These are phyloP conservation scores for Spilarctia lutea DNA, from an alignment of 2,888 invertebrate genomes.

Conservation along the genomic window DNA sequence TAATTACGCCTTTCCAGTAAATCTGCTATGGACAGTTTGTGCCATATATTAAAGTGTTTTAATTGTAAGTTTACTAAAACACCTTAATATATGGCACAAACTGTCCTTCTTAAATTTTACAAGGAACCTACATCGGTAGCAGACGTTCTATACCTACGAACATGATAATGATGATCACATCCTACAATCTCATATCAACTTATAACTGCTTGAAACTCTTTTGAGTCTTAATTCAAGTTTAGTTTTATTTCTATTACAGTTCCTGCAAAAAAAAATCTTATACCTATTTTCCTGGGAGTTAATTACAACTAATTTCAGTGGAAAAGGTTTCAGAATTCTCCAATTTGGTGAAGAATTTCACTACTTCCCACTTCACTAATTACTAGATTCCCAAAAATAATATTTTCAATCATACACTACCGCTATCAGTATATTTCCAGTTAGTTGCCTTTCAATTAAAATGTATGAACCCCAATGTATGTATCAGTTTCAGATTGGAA, in stretches of 20 bases:
- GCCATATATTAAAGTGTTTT: no score
- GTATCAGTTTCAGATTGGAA: constrained; percentile 69
- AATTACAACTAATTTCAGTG: background rate
- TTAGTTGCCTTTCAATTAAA: constrained; percentile 55
- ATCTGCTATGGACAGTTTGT: no score
- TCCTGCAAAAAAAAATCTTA: background rate
- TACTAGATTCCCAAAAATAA: constrained; percentile 14
- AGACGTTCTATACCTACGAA: background rate
- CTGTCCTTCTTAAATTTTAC: background rate
- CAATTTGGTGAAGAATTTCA: background rate
- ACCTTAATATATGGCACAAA: no score
- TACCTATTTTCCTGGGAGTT: background rate
- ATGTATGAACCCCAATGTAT: constrained; percentile 59
- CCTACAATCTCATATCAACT: background rate
- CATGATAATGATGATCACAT: background rate
- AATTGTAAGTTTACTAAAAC: background rate
- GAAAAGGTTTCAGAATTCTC: background rate
- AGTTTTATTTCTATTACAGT: background rate
- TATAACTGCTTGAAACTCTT: background rate
- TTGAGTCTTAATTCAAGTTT: background rate
- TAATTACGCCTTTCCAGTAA: no score
- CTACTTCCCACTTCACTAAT: background rate
- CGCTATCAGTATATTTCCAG: constrained; percentile 37
- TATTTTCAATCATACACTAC: constrained; percentile 21
- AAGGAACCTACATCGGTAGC: background rate